These are phyloP conservation scores for Montipora foliosa DNA, from an alignment of 64 coral and sea anemone genomes.

Conservation along the genomic window DNA sequence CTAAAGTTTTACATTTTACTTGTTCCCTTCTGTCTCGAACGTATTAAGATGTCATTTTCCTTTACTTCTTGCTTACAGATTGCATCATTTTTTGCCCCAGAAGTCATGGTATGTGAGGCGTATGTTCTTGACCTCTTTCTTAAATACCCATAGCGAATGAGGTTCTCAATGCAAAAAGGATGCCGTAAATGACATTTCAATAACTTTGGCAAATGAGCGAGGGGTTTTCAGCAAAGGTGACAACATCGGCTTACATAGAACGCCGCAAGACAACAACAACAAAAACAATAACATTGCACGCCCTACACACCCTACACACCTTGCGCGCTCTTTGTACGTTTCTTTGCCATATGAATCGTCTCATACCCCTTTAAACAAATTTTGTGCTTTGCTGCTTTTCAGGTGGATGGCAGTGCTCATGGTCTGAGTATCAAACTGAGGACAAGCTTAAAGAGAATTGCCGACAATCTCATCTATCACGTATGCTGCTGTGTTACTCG, in stretches of 20 bases:
- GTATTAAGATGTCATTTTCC: background rate
- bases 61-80: slow-evolving; percentile 50
- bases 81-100: slow-evolving; percentile 93
- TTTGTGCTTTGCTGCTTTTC: background rate
- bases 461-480: slow-evolving; percentile 90
- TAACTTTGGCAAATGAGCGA: too few species aligned
- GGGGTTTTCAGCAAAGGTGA: too few species aligned
- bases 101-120: slow-evolving; percentile 85
- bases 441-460: slow-evolving; percentile 95
- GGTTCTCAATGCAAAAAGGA: too few species aligned
- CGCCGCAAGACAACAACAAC: too few species aligned
- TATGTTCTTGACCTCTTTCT: too few species aligned
- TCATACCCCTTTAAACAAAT: background rate
- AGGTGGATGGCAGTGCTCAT: slow-evolving; percentile 89
- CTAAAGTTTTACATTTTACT: background rate
- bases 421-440: slow-evolving; percentile 94
- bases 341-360: too few species aligned
- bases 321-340: too few species aligned
- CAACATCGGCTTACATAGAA: too few species aligned
- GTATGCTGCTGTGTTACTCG: background rate
- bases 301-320: too few species aligned
- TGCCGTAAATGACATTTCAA: too few species aligned
- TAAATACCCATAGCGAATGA: too few species aligned
- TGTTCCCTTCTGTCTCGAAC: background rate
- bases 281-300: too few species aligned